phyloP scores from a whole-genome alignment of 2,888 invertebrate species.

The Yponomeuta evonymella region DNA sequence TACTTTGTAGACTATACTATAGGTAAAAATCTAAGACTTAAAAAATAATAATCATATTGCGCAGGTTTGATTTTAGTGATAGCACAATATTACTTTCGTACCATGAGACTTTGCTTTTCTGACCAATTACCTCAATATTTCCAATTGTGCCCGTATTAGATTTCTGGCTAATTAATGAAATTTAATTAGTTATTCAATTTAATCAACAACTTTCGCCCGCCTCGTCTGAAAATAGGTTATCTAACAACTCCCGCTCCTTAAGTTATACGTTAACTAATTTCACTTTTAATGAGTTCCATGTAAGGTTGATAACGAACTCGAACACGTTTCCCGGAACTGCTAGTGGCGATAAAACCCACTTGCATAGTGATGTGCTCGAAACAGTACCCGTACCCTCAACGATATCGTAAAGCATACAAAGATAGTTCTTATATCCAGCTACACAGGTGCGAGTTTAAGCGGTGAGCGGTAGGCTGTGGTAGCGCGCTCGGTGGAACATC shows the following conservation, averaged over 20 bases:
- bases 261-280: slow-evolving; percentile 17
- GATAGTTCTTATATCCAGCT: too few relatives aligned
- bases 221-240: slow-evolving; percentile 12
- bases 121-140: background rate
- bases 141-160: background rate
- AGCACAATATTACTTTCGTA: too few relatives aligned
- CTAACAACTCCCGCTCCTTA: slow-evolving; percentile 6
- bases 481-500: too few relatives aligned
- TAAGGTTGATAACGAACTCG: slow-evolving; percentile 16
- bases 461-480: too few relatives aligned
- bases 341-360: background rate
- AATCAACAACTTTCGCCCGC: slow-evolving; percentile 7
- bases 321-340: slow-evolving; percentile 4
- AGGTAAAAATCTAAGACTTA: too few relatives aligned
- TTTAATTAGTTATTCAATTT: background rate
- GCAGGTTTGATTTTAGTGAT: too few relatives aligned
- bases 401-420: background rate
- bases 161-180: background rate
- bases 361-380: background rate
- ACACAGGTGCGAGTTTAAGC: too few relatives aligned
- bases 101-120: too few relatives aligned
- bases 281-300: slow-evolving; percentile 18
- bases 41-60: too few relatives aligned
- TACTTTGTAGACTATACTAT: too few relatives aligned
- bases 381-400: background rate